These are phyloP conservation scores for Apolygus lucorum DNA, from an alignment of 1,140 invertebrate species.

Conservation along the genomic window DNA sequence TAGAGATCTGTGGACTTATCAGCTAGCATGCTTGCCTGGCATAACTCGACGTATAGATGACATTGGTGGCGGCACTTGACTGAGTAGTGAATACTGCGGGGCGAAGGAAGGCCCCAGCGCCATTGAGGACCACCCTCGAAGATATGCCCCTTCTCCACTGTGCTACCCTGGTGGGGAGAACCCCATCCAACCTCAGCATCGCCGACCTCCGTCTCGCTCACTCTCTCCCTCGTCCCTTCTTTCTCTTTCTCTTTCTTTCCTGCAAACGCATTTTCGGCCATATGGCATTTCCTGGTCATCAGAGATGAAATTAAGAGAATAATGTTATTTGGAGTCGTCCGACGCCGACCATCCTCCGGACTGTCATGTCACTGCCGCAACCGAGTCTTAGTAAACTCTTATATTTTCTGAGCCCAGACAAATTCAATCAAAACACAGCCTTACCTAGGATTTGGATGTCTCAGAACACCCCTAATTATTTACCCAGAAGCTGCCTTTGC, in stretches of 20 bases:
- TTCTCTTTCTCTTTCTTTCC: not conserved
- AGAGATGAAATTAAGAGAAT: too few species aligned
- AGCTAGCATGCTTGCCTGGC: conserved; percentile 24
- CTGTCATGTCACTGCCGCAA: too few species aligned
- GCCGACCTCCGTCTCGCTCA: not conserved
- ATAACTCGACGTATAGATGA: conserved; percentile 1
- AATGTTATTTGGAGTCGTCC: too few species aligned
- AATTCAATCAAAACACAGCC: too few species aligned
- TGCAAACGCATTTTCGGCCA: not conserved
- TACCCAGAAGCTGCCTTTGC: too few species aligned
- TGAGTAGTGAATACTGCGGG: not conserved
- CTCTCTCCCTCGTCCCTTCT: not conserved
- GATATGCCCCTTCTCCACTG: not conserved
- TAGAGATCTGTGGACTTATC: conserved; percentile 55
- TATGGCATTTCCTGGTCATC: too few species aligned
- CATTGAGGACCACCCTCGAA: not conserved
- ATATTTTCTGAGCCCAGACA: too few species aligned
- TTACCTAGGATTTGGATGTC: too few species aligned
- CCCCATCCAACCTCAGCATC: not conserved
- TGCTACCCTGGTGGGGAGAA: not conserved
- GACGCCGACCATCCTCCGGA: too few species aligned
- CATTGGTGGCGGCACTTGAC: not conserved
- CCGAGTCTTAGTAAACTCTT: too few species aligned
- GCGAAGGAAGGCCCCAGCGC: not conserved
- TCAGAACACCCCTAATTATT: too few species aligned